phyloP scores from a whole-genome alignment of 1,140 invertebrate species.

The Scaptomyza graminum region DNA sequence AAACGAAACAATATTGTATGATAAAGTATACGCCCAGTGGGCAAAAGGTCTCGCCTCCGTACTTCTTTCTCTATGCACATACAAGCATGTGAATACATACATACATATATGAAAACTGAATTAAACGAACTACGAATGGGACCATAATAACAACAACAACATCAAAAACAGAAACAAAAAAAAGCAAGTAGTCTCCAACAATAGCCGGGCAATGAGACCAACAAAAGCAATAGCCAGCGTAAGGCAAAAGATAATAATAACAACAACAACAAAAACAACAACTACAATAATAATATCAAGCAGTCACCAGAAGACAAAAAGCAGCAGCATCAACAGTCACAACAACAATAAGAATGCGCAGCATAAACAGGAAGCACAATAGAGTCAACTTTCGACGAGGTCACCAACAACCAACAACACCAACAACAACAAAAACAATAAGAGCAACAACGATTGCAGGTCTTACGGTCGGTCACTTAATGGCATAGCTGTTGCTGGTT shows the following conservation, averaged over 20 bases:
- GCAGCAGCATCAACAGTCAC: constrained; percentile 32
- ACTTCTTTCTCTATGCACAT: constrained; percentile 29
- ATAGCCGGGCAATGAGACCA: constrained; percentile 53
- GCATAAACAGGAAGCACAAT: constrained; percentile 80
- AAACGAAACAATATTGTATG: constrained; percentile 82
- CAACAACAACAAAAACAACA: constrained; percentile 45
- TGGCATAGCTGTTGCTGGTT: constrained; percentile 62
- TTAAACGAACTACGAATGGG: constrained; percentile 80
- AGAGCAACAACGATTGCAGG: constrained; percentile 64
- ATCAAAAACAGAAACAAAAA: constrained; percentile 26
- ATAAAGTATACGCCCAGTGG: constrained; percentile 81
- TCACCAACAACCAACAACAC: constrained; percentile 61
- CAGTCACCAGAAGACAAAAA: constrained; percentile 46
- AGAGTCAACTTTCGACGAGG: constrained; percentile 78
- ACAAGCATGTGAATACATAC: constrained; percentile 48
- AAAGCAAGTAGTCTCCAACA: constrained; percentile 47
- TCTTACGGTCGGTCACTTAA: constrained; percentile 80
- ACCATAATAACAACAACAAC: constrained; percentile 67
- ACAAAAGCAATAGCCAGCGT: constrained; percentile 73
- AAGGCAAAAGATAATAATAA: constrained; percentile 77
- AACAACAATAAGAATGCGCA: constrained; percentile 64
- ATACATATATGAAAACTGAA: constrained; percentile 76
- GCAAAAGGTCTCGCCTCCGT: constrained; percentile 52
- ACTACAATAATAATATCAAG: neutral
- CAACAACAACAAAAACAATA: constrained; percentile 32